A percentile compares a stretch with the other conserved stretches of the same genome.
Evolutionary conservation across 2,888 invertebrate genomes (phyloP).

Genomic region (Dorcus parallelipipedus): DNA sequence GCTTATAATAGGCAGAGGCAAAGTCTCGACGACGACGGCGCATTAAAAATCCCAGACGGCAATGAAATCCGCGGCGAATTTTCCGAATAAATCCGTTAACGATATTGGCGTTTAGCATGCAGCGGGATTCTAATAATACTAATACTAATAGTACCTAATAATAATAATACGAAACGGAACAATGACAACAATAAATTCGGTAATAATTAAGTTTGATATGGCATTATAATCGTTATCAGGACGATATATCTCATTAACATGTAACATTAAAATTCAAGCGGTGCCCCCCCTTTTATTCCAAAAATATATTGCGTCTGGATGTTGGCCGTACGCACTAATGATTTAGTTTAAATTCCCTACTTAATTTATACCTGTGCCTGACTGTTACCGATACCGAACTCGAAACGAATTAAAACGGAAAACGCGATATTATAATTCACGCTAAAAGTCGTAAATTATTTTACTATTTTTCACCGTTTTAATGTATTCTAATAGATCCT

Average conservation of each 20-base stretch:
- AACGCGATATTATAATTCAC: constrained; percentile 27
- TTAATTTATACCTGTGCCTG: constrained; percentile 30
- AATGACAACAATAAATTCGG: not conserved
- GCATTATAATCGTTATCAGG: constrained; percentile 22
- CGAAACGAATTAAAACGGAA: constrained; percentile 23
- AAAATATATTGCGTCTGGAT: constrained; percentile 15
- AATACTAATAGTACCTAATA: constrained; percentile 8
- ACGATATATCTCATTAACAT: constrained; percentile 23
- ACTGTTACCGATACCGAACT: constrained; percentile 28
- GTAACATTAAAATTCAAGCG: constrained; percentile 22
- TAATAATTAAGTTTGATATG: constrained; percentile 21
- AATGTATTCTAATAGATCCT: no score
- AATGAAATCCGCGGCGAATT: constrained; percentile 3
- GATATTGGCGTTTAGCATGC: constrained; percentile 11
- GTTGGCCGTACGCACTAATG: constrained; percentile 24
- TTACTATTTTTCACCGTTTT: not conserved
- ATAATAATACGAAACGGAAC: no score
- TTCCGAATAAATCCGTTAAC: constrained; percentile 12
- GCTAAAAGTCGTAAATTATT: constrained; percentile 25
- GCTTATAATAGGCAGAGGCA: no score
- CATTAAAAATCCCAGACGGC: constrained; percentile 1
- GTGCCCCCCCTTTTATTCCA: constrained; percentile 7
- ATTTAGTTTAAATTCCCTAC: constrained; percentile 24
- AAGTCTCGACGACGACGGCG: no score
- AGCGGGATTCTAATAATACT: constrained; percentile 7